phyloP scores from a whole-genome alignment of 2,888 invertebrate species.

The Drosophila helvetica region DNA sequence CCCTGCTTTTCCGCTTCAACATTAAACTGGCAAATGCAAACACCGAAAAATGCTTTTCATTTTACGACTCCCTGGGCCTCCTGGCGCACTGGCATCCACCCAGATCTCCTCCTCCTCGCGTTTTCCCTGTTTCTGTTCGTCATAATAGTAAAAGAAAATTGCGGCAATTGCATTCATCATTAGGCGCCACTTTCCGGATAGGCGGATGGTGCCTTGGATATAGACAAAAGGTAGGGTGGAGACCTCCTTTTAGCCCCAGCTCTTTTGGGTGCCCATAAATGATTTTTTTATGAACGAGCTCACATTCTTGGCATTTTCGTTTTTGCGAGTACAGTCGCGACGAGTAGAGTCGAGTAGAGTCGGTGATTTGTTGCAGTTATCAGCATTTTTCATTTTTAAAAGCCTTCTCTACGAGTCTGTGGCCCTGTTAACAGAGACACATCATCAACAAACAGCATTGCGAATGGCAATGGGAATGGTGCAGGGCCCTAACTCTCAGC shows the following conservation, averaged over 20 bases:
- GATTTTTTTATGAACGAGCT: conserved; percentile 73
- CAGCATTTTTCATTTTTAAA: conserved; percentile 72
- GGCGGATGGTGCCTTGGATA: conserved; percentile 33
- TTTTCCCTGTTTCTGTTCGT: conserved; percentile 32
- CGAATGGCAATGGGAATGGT: conserved; percentile 17
- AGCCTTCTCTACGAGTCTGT: conserved; percentile 46
- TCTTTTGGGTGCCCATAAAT: conserved; percentile 55
- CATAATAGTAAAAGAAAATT: conserved; percentile 75
- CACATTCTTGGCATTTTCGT: conserved; percentile 64
- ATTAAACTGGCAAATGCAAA: conserved; percentile 53
- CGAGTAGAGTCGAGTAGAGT: conserved; percentile 23
- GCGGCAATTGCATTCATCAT: conserved; percentile 75
- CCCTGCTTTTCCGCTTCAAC: conserved; percentile 37
- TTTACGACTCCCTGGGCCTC: conserved; percentile 41
- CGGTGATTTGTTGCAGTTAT: conserved; percentile 72
- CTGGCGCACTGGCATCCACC: conserved; percentile 1
- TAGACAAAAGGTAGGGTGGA: conserved; percentile 32
- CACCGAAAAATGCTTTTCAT: conserved; percentile 47
- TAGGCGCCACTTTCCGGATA: conserved; percentile 49
- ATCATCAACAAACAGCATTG: conserved; percentile 51
- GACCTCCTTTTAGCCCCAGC: conserved; percentile 6
- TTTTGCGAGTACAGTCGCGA: conserved; percentile 7
- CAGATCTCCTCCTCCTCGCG: background rate
- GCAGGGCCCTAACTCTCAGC: background rate
- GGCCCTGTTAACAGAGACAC: conserved; percentile 51